Percentiles rank a stretch among this genome's conserved stretches.
phyloP scores from a whole-genome alignment of 2,888 invertebrate species.

The Cephus spinipes region DNA sequence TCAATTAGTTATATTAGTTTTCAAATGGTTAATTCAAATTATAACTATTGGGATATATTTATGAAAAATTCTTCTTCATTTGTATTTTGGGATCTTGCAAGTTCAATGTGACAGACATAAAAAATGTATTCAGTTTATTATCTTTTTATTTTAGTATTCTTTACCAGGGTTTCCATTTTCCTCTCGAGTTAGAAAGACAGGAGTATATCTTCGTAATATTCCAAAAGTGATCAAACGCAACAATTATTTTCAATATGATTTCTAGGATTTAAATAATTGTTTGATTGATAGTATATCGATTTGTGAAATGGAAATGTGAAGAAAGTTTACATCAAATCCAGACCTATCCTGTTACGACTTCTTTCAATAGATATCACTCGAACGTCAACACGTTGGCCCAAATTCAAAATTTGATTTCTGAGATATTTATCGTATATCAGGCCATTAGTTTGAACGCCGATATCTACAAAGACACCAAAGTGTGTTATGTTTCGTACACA shows the following conservation, averaged over 20 bases:
- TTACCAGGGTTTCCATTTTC: not conserved
- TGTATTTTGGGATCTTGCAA: not conserved
- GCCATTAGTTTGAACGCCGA: slow-evolving; percentile 80
- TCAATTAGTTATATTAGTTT: not conserved
- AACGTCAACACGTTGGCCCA: slow-evolving; percentile 79
- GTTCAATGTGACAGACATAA: not conserved
- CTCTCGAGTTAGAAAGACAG: not conserved
- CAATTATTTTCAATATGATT: not conserved
- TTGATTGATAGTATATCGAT: not conserved
- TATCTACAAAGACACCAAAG: slow-evolving; percentile 93
- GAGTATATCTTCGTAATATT: not conserved
- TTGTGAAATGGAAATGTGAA: not conserved
- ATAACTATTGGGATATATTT: not conserved
- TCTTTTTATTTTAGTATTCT: not conserved
- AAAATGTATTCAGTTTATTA: not conserved
- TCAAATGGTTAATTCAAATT: not conserved
- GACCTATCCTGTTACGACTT: slow-evolving; percentile 70
- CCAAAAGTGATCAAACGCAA: not conserved
- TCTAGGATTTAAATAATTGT: not conserved
- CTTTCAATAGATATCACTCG: slow-evolving; percentile 73
- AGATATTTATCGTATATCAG: slow-evolving; percentile 77
- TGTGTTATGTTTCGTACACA: slow-evolving; percentile 86
- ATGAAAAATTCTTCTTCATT: not conserved
- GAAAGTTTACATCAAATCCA: slow-evolving; percentile 50
- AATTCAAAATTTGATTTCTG: slow-evolving; percentile 69